phyloP scores from a whole-genome alignment of 2,113 vertebrate species.

The Ranitomeya imitator region DNA sequence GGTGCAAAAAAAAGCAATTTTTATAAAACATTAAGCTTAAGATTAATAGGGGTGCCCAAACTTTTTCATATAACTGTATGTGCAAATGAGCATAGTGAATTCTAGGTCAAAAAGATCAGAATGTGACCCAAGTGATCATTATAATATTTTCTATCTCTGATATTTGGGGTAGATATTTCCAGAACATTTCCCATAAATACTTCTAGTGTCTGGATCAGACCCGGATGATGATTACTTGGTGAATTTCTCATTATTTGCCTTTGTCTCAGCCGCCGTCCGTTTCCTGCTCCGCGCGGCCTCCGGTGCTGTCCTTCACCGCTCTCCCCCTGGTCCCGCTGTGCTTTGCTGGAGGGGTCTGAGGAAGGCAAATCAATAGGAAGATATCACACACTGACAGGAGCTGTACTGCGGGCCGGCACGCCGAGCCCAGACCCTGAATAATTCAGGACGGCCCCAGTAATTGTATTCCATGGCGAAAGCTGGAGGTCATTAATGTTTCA shows the following conservation, averaged over 20 bases:
- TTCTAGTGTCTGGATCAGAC: neutral
- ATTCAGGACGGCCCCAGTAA: constrained; percentile 67
- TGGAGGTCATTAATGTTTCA: constrained; percentile 73
- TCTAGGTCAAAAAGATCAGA: too few relatives aligned
- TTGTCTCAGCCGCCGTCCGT: neutral
- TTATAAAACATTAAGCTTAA: too few relatives aligned
- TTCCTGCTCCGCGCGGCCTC: neutral
- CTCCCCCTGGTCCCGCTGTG: neutral
- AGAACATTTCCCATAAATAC: too few relatives aligned
- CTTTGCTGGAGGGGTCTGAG: constrained; percentile 23
- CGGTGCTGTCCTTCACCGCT: constrained; percentile 5
- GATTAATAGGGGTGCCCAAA: too few relatives aligned
- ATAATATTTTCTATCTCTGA: too few relatives aligned
- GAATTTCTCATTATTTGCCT: neutral
- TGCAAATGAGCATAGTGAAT: too few relatives aligned
- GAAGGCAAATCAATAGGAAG: constrained; percentile 65
- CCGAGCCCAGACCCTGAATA: constrained; percentile 68
- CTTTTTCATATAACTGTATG: too few relatives aligned
- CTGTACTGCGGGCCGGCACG: constrained; percentile 58
- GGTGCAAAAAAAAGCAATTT: too few relatives aligned
- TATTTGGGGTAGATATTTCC: too few relatives aligned
- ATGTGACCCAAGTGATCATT: too few relatives aligned
- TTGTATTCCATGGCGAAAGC: constrained; percentile 69
- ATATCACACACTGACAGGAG: constrained; percentile 67
- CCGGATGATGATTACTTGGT: neutral